Base-by-base conservation (phyloP, 92 coral and sea anemone genomes). In the Bergia puertoricense region DNA sequence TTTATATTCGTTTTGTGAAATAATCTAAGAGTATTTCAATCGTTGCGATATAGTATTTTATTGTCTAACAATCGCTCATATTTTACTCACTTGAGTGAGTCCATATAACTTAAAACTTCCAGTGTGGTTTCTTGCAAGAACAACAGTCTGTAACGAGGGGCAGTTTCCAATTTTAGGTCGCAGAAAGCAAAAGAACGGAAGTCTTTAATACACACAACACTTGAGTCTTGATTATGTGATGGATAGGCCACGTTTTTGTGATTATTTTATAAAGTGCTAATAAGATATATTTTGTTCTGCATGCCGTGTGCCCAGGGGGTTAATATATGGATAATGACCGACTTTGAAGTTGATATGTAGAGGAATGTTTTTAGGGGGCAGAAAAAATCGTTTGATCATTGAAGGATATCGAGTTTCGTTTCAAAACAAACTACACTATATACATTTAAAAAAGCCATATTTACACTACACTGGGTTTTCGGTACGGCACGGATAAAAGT, bases 251-350 rank as follows among this genome's bases (percentile, higher is more conserved):
- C 87, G 78, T 48, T 84, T 71, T 45, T 84, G 72, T 54, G 87
- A 84, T 84, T 84, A 74, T 84, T 84, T 84, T 46, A 14, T 71
- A 45, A 71, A 84, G 57, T 71, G 87, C 68, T 71, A 84, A 84
- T 84, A 44, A 83, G 11, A 66, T 8, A 23, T 44, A 1, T 44
- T 36, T 71, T 84, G 59, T 37, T 83, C 62, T 44, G 77, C 36
- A 39, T 45, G 37, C 74, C 39, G 9, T 69, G 43, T 40, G 50
- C 36, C 85, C 30, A 39, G 37, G 80, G 54, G 54, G 80, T 30
- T 42, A 42, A 43, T 76, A 20, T 6, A 16, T 2, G 6, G 20
- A 13, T 76, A 42, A 40, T 42, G 79, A 51, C 50, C 51, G 79
- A 15, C 50, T 76, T 13, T 15, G 46, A 76, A 72, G 76, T 72